These are phyloP conservation scores for Melanchra persicariae DNA, from an alignment of 2,888 invertebrate species.

Conservation along the genomic window DNA sequence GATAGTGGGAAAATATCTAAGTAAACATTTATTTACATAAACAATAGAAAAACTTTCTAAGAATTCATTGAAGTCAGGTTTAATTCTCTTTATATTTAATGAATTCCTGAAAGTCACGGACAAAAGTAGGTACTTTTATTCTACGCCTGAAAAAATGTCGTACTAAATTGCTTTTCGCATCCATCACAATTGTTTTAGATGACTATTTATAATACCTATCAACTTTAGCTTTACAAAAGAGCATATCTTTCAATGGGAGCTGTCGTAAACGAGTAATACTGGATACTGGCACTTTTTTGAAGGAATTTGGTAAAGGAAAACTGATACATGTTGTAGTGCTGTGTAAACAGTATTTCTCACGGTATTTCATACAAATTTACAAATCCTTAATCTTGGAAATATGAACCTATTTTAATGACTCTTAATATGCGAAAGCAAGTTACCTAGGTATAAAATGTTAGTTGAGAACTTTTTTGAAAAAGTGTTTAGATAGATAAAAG, in stretches of 20 bases:
- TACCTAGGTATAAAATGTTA: no score
- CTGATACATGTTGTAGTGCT: neutral
- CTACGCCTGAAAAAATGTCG: conserved; percentile 35
- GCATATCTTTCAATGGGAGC: conserved; percentile 10
- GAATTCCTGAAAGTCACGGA: conserved; percentile 47
- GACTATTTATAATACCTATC: conserved; percentile 48
- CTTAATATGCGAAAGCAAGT: no score
- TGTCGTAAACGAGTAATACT: conserved; percentile 23
- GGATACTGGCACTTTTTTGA: conserved; percentile 15
- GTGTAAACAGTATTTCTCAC: neutral
- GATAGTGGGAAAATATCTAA: neutral
- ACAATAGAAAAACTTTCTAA: conserved; percentile 5
- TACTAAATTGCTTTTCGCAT: conserved; percentile 57
- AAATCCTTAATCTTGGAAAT: no score
- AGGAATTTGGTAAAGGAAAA: conserved; percentile 2
- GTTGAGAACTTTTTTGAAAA: no score
- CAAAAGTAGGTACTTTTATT: conserved; percentile 50
- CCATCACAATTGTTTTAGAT: conserved; percentile 57
- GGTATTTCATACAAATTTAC: no score
- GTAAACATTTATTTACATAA: neutral
- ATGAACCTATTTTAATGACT: no score
- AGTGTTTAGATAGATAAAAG: no score
- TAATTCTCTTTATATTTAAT: conserved; percentile 42
- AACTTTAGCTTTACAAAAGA: conserved; percentile 19
- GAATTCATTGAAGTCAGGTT: conserved; percentile 19